Evolutionary conservation across 1,140 invertebrate species (phyloP), one percentile per base, ranked within the genome.

Genomic region (Cyrtorhinus lividipennis): DNA sequence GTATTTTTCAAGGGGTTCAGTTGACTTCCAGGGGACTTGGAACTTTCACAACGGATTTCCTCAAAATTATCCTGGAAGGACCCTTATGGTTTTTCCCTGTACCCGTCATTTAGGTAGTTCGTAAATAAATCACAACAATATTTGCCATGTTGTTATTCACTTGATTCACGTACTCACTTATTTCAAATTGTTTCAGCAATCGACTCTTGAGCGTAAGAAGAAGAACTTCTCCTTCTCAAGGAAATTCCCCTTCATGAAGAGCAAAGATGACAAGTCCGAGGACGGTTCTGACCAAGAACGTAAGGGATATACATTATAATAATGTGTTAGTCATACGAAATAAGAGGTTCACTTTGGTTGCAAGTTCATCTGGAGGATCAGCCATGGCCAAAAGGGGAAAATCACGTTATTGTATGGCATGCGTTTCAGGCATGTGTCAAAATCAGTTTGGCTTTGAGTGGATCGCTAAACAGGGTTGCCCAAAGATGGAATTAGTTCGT

Each of bases 191-290:
- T 78, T 81, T 68, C 79, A 90, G 83, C 88, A 90, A 82, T 94
- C 90, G 67, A 94, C 91, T 12, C 78, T 95, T 71, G 91, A 95
- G 75, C 83, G 91, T 70, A 95, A 94, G 80, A 97, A 97, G 83
- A 98, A 97, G 75, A 95, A 95, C 72, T 90, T 96, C 72, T 94
- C 92, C 64, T 97, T 98, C 77, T 96, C 93, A 71, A 82, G 93
- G 73, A 93, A 92, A 76, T 97, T 98, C 76, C 94, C 95, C 18
- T 99, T 98, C 76, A 95, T 98, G 88, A 92, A 92, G 81, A 96
- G 93, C 77, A 92, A 94, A 80, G 95, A 98, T 73, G 91, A 95
- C 71, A 95, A 95, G 75, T 92, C 90, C 24, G 93, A 96, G 77
- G 95, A 98, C 74, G 90, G 91, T 68, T 95, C 91, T 69, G 94